Evolutionary conservation across 2,888 invertebrate species (phyloP).

Genomic region (Micoletzkya japonica): DNA sequence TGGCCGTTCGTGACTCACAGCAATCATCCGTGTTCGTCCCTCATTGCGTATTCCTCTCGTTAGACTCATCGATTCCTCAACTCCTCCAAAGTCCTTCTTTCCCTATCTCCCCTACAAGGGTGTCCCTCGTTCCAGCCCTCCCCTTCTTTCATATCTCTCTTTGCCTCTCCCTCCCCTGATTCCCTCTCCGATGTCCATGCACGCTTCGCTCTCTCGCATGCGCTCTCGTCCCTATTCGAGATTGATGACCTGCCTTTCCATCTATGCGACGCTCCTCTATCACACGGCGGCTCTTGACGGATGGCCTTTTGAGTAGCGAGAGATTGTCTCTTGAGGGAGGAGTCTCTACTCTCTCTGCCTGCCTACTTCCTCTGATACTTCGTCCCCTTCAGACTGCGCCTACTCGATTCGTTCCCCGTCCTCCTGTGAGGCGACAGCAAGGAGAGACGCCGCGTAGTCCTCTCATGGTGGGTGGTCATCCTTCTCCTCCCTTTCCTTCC

Average conservation of each 20-base stretch:
- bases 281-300: slow-evolving; percentile 25
- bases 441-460: slow-evolving; percentile 53
- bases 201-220: background rate
- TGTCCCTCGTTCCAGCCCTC: background rate
- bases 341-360: background rate
- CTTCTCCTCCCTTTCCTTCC: slow-evolving; percentile 11
- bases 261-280: too few species aligned
- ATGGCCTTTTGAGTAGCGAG: slow-evolving; percentile 29
- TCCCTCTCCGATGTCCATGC: slow-evolving; percentile 3
- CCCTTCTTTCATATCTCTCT: background rate
- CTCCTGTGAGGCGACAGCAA: slow-evolving; percentile 10
- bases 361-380: slow-evolving; percentile 7
- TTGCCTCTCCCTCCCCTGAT: slow-evolving; percentile 6
- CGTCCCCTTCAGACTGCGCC: background rate
- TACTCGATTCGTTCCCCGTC: slow-evolving; percentile 15
- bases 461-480: slow-evolving; percentile 58
- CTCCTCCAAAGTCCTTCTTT: too few species aligned
- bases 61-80: too few species aligned
- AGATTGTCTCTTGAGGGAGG: too few species aligned
- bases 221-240: slow-evolving; percentile 15
- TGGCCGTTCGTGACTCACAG: too few species aligned
- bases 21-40: too few species aligned
- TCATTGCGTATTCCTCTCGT: too few species aligned
- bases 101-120: too few species aligned
- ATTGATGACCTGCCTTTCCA: too few species aligned